Percentiles rank a stretch among this genome's conserved stretches.
phyloP scores from a whole-genome alignment of 2,888 invertebrate species.

The Apodemia zela region DNA sequence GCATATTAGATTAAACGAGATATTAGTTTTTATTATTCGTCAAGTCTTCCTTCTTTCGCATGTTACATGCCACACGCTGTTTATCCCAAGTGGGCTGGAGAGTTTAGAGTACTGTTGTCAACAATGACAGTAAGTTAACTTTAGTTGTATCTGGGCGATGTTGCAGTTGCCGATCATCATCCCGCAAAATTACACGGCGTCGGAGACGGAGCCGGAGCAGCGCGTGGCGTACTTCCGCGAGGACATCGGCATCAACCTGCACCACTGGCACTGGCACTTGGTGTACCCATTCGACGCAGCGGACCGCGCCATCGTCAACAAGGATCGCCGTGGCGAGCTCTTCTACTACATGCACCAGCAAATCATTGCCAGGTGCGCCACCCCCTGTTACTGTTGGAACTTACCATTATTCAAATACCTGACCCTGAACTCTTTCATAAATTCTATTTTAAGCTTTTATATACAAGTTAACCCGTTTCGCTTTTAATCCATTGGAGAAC shows the following conservation, averaged over 20 bases:
- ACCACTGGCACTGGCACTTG: constrained; percentile 96
- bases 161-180: constrained; percentile 83
- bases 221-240: constrained; percentile 91
- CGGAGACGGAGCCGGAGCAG: constrained; percentile 87
- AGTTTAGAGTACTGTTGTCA: no score
- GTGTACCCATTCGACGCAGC: constrained; percentile 89
- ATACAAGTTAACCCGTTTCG: no score
- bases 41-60: no score
- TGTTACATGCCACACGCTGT: no score
- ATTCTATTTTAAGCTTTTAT: no score
- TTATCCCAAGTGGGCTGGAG: no score
- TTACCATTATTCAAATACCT: no score
- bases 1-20: no score
- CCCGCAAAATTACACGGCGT: constrained; percentile 87
- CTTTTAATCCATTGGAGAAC: no score
- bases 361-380: constrained; percentile 79
- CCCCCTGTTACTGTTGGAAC: background rate
- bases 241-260: constrained; percentile 91
- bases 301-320: constrained; percentile 79
- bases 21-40: no score
- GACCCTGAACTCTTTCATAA: no score
- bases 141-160: background rate
- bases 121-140: no score
- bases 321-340: constrained; percentile 88
- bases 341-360: constrained; percentile 91